phyloP scores from a whole-genome alignment of 2,888 invertebrate genomes.

The Agriopis aurantiaria region DNA sequence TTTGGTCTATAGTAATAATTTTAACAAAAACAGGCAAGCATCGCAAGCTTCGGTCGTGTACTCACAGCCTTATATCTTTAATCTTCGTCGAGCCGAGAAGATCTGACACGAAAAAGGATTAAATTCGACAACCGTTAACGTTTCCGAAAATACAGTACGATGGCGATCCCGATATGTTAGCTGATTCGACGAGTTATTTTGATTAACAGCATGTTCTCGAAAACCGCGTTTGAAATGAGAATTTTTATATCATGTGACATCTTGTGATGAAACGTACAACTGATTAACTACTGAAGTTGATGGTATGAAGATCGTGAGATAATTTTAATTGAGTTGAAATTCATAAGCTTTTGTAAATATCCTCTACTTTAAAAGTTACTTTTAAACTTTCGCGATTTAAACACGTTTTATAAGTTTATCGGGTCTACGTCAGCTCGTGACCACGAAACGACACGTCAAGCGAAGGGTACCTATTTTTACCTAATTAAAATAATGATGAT shows the following conservation, averaged over 20 bases:
- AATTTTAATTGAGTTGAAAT: slow-evolving; percentile 22
- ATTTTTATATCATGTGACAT: slow-evolving; percentile 26
- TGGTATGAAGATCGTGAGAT: slow-evolving; percentile 27
- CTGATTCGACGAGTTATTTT: slow-evolving; percentile 39
- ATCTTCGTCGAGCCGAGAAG: slow-evolving; percentile 42
- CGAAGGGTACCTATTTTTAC: too few species aligned
- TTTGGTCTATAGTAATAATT: too few species aligned
- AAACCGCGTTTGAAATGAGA: slow-evolving; percentile 23
- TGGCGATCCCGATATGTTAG: slow-evolving; percentile 37
- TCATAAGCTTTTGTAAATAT: not conserved
- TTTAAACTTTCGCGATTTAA: too few species aligned
- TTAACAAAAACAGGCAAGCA: too few species aligned
- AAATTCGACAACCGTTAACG: slow-evolving; percentile 63
- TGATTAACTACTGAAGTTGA: slow-evolving; percentile 31
- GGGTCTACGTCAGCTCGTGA: too few species aligned
- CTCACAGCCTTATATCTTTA: slow-evolving; percentile 30
- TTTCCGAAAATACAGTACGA: slow-evolving; percentile 53
- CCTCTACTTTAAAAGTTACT: not conserved
- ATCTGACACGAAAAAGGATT: slow-evolving; percentile 64
- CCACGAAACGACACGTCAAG: too few species aligned
- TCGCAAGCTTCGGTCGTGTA: slow-evolving; percentile 8
- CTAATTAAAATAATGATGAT: too few species aligned
- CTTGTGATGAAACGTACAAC: slow-evolving; percentile 18
- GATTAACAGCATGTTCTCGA: slow-evolving; percentile 46
- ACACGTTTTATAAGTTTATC: too few species aligned